phyloP scores from a whole-genome alignment of 2,797 vertebrate genomes.

The Nyctibius grandis region DNA sequence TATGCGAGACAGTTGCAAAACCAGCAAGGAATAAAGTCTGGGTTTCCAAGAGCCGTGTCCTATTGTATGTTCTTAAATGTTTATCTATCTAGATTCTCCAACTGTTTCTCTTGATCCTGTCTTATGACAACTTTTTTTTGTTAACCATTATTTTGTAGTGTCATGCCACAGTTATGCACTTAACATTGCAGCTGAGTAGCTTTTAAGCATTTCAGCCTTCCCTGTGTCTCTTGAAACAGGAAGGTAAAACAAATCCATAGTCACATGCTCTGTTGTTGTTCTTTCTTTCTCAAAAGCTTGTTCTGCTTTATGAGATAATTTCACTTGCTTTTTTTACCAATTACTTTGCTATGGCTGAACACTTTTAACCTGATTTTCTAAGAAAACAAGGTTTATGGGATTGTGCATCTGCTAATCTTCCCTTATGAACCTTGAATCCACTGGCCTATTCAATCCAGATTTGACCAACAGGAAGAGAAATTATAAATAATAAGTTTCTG shows the following conservation, averaged over 20 bases:
- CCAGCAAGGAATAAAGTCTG: background rate
- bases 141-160: background rate
- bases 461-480: background rate
- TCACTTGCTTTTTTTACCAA: background rate
- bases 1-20: background rate
- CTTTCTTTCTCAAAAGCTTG: background rate
- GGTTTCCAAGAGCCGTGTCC: background rate
- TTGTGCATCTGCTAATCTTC: background rate
- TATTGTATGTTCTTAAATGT: background rate
- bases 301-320: background rate
- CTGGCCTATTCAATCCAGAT: background rate
- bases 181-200: background rate
- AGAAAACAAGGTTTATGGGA: background rate
- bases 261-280: background rate
- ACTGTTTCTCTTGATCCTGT: background rate
- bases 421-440: background rate
- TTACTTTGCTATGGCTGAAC: background rate
- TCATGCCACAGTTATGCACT: background rate
- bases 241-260: background rate
- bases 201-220: background rate
- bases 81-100: background rate
- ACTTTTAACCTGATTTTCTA: background rate
- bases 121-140: background rate
- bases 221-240: background rate
- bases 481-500: background rate